These are phyloP conservation scores for Drosophila parabipectinata DNA, from an alignment of 1,140 invertebrate genomes.

Conservation along the genomic window DNA sequence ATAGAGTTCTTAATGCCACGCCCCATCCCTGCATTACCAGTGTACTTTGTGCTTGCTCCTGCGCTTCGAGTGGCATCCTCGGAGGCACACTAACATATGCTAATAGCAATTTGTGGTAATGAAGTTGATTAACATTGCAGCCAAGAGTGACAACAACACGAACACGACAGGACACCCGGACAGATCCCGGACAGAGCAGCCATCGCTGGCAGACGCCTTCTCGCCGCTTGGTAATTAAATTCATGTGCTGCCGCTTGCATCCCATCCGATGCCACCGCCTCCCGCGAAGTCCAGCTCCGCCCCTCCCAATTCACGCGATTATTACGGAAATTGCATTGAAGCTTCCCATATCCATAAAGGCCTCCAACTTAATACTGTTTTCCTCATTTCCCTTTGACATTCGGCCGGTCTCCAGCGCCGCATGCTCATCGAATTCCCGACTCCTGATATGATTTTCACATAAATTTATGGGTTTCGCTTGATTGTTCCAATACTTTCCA, in stretches of 20 bases:
- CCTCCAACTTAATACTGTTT: slow-evolving; percentile 33
- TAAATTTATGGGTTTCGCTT: slow-evolving; percentile 50
- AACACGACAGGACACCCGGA: slow-evolving; percentile 45
- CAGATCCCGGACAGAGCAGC: slow-evolving; percentile 8
- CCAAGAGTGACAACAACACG: slow-evolving; percentile 75
- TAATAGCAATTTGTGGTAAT: slow-evolving; percentile 82
- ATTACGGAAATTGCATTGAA: slow-evolving; percentile 77
- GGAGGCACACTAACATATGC: slow-evolving; percentile 76
- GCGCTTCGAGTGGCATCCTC: slow-evolving; percentile 11
- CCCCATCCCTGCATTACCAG: background rate
- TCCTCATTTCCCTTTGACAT: slow-evolving; percentile 67
- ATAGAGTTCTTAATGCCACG: no score
- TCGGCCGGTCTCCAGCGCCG: slow-evolving; percentile 1
- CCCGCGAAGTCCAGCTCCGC: slow-evolving; percentile 13
- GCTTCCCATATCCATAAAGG: slow-evolving; percentile 57
- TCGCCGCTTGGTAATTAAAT: slow-evolving; percentile 74
- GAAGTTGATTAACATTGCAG: slow-evolving; percentile 82
- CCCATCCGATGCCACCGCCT: slow-evolving; percentile 39
- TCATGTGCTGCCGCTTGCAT: slow-evolving; percentile 68
- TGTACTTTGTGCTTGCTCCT: slow-evolving; percentile 7
- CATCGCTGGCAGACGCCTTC: slow-evolving; percentile 22
- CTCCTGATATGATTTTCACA: slow-evolving; percentile 47
- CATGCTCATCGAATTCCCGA: slow-evolving; percentile 2
- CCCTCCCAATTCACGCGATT: slow-evolving; percentile 15
- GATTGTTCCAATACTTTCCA: slow-evolving; percentile 26